A percentile compares a stretch with the other conserved stretches of the same genome.
Conservation (phyloP, 2,888 invertebrate genomes). For the Pyrrhia umbra region DNA sequence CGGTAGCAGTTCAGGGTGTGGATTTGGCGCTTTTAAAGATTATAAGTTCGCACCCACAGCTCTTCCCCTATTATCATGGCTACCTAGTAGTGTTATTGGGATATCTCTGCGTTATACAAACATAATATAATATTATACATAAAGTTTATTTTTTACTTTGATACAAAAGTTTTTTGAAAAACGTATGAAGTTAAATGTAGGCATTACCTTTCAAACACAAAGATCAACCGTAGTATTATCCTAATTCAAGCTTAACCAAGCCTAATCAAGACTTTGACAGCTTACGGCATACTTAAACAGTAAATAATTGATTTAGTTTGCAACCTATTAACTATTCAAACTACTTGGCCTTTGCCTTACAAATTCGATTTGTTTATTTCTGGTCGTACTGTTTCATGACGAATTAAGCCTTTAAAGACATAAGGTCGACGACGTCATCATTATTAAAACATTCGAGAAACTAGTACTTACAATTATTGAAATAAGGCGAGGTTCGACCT, state of each 20-base stretch:
- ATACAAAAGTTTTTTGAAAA: no score
- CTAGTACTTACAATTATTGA: no score
- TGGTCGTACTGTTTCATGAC: conserved; percentile 5
- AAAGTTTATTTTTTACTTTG: no score
- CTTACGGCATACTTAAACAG: conserved; percentile 30
- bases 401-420: conserved; percentile 1
- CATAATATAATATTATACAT: no score
- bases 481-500: not conserved
- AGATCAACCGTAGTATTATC: not conserved
- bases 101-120: no score
- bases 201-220: no score
- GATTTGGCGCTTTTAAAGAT: no score
- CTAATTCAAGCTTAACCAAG: conserved; percentile 8
- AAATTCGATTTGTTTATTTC: conserved; percentile 15
- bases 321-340: conserved; percentile 38
- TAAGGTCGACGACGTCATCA: not conserved
- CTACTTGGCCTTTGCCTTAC: conserved; percentile 18
- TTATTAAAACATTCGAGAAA: not conserved
- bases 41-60: no score
- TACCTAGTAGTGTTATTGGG: no score
- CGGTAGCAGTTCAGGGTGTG: no score
- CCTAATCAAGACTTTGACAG: conserved; percentile 12
- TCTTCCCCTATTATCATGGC: no score
- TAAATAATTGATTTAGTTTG: conserved; percentile 43
- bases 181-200: no score